Percentiles rank a stretch among this genome's conserved stretches.
Conservation (phyloP, 2,888 invertebrate genomes). For the Ypsolopha scabrella region DNA sequence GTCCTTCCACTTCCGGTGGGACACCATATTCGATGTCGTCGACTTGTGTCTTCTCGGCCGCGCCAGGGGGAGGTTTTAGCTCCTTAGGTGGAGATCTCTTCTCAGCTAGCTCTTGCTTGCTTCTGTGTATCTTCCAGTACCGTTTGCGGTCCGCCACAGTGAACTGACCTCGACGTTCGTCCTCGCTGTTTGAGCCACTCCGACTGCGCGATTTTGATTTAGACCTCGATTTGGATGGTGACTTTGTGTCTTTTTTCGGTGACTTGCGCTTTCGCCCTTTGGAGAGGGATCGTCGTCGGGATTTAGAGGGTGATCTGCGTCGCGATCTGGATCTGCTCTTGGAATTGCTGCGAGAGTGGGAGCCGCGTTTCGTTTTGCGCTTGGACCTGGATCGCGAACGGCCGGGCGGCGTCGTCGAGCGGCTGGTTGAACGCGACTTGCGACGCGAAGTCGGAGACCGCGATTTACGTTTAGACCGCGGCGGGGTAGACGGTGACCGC, state of each 20-base stretch:
- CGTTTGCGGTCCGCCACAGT: constrained; percentile 58
- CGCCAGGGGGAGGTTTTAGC: constrained; percentile 51
- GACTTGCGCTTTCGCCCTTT: constrained; percentile 25
- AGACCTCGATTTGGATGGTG: constrained; percentile 11
- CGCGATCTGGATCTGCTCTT: not conserved
- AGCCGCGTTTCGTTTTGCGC: not conserved
- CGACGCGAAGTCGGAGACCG: constrained; percentile 23
- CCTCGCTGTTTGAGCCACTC: constrained; percentile 40
- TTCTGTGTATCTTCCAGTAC: constrained; percentile 54
- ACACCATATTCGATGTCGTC: constrained; percentile 55
- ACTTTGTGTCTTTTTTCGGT: constrained; percentile 8
- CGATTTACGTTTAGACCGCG: constrained; percentile 27
- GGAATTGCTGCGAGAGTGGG: not conserved
- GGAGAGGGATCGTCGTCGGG: constrained; percentile 11
- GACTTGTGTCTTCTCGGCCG: constrained; percentile 35
- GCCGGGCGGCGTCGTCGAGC: not conserved
- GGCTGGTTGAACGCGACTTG: not conserved
- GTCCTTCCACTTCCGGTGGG: constrained; percentile 59
- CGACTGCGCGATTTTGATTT: constrained; percentile 6
- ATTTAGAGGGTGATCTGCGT: not conserved
- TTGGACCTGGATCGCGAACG: constrained; percentile 1
- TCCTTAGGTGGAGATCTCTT: constrained; percentile 43
- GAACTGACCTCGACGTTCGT: constrained; percentile 56
- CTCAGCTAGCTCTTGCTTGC: constrained; percentile 33
- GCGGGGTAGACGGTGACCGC: constrained; percentile 27